Evolutionary conservation across 2,113 vertebrate genomes (phyloP), one percentile per base, ranked within the genome.

Genomic region (Colistium nudipinnis): DNA sequence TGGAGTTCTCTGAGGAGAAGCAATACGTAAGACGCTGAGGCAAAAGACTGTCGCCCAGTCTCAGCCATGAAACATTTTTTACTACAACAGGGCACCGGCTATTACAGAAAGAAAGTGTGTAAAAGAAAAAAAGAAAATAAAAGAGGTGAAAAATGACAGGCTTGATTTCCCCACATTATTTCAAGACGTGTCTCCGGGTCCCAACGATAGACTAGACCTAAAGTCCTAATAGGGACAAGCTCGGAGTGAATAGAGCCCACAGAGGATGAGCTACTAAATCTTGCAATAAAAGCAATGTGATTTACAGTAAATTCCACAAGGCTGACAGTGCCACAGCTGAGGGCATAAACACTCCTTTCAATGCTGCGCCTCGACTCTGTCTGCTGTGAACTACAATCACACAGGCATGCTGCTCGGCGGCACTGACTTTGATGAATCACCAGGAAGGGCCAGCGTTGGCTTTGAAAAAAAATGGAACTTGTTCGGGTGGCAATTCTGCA

Each of bases 251-350:
- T 96, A 94, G 96, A 96, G 94, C 95, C 96, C 95, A 95, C 94
- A 93, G 96, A 97, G 98, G 96, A 98, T 98, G 97, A 98, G 95
- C 95, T 96, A 96, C 96, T 98, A 98, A 98, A 98, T 98, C 98
- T 98, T 95, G 96, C 97, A 98, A 98, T 99, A 98, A 99, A 99
- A 98, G 96, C 97, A 95, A 95, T 96, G 95, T 98, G 98, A 99
- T 99, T 99, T 99, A 98, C 98, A 98, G 97, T 98, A 97, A 98
- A 98, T 97, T 98, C 95, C 95, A 95, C 94, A 94, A 95, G 95
- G 96, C 95, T 98, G 96, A 97, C 97, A 97, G 95, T 94, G 94
- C 93, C 96, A 95, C 94, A 97, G 96, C 96, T 97, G 95, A 98
- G 95, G 96, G 96, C 96, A 98, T 98, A 98, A 98, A 98, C 96